A percentile compares a stretch with the other conserved stretches of the same genome.
These are phyloP conservation scores for Eupithecia centaureata DNA, from an alignment of 2,888 invertebrate species.

Conservation along the genomic window DNA sequence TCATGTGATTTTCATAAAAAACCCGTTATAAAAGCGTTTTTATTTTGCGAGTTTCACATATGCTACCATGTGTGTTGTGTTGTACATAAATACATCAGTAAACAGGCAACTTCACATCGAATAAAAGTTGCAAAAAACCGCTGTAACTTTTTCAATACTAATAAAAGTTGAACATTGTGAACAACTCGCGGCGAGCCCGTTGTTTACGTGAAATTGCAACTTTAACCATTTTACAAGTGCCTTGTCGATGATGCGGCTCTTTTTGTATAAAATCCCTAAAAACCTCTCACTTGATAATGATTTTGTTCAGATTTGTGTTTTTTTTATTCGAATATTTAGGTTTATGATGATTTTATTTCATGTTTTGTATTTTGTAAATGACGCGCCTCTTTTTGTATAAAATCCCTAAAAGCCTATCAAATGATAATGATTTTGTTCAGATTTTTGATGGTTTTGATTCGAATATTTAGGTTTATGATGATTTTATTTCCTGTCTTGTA, in stretches of 20 bases:
- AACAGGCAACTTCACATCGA: slow-evolving; percentile 53
- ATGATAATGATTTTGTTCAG: neutral
- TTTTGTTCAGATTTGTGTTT: neutral
- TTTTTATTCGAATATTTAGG: too few relatives aligned
- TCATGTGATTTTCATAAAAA: neutral
- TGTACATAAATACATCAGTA: slow-evolving; percentile 43
- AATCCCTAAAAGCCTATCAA: too few relatives aligned
- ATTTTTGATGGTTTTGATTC: too few relatives aligned
- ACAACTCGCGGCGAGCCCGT: slow-evolving; percentile 36
- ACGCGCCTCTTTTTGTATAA: slow-evolving; percentile 4
- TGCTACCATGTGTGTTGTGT: neutral
- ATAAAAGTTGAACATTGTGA: slow-evolving; percentile 53
- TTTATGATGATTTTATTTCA: neutral
- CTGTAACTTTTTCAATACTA: slow-evolving; percentile 59
- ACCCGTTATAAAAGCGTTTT: neutral
- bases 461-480: neutral
- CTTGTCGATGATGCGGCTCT: slow-evolving; percentile 2
- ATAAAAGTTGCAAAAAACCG: slow-evolving; percentile 50
- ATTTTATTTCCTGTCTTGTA: too few relatives aligned
- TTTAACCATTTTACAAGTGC: slow-evolving; percentile 12
- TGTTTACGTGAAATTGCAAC: slow-evolving; percentile 29
- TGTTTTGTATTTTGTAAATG: too few relatives aligned
- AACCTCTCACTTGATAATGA: neutral
- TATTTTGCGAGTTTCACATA: neutral
- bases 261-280: too few relatives aligned